Evolutionary conservation across 2,797 vertebrate genomes (phyloP).

Genomic region (Esox masquinongy): DNA sequence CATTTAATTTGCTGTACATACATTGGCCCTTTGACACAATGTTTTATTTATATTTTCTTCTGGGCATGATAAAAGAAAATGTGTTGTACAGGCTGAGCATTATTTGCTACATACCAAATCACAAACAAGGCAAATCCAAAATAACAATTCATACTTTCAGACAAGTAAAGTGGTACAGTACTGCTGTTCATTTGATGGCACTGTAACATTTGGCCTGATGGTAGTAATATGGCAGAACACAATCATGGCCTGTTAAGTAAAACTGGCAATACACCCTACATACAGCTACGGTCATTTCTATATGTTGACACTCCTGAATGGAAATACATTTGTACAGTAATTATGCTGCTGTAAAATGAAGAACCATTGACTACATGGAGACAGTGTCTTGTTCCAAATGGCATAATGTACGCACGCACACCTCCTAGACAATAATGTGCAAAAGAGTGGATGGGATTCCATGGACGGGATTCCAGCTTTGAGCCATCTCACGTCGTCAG

Average conservation of each 20-base stretch:
- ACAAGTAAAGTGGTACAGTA: background rate
- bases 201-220: slow-evolving; percentile 6
- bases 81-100: slow-evolving; percentile 32
- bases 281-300: slow-evolving; percentile 4
- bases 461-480: slow-evolving; percentile 3
- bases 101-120: slow-evolving; percentile 22
- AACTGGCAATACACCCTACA: background rate
- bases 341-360: slow-evolving; percentile 28
- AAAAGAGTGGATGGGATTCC: background rate
- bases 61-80: slow-evolving; percentile 33
- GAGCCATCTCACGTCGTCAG: background rate
- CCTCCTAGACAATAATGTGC: slow-evolving; percentile 5
- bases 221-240: background rate
- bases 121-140: background rate
- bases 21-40: slow-evolving; percentile 54
- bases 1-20: slow-evolving; percentile 59
- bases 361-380: slow-evolving; percentile 19
- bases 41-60: slow-evolving; percentile 35
- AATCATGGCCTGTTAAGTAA: background rate
- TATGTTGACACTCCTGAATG: slow-evolving; percentile 28
- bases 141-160: background rate
- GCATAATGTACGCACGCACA: background rate
- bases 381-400: background rate
- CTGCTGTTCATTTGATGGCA: slow-evolving; percentile 1
- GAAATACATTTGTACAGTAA: slow-evolving; percentile 42